A percentile compares a stretch with the other conserved stretches of the same genome.
These are phyloP conservation scores for Drosophila burlai DNA, from an alignment of 1,140 invertebrate species.

Conservation along the genomic window DNA sequence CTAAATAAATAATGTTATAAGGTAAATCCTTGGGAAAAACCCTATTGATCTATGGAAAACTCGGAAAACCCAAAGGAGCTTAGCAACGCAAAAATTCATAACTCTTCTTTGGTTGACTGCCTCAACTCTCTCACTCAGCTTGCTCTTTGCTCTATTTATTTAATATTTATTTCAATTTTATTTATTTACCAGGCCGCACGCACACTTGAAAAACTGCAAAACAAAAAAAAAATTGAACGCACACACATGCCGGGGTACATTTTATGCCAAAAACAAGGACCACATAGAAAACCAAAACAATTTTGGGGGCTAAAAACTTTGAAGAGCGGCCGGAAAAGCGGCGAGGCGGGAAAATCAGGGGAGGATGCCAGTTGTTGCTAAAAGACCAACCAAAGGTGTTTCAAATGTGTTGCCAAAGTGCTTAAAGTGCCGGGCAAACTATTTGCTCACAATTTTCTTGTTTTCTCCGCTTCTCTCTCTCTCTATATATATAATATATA, in stretches of 20 bases:
- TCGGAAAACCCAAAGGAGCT: constrained; percentile 4
- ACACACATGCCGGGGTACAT: constrained; percentile 8
- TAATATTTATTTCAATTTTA: constrained; percentile 82
- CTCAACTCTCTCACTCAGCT: neutral
- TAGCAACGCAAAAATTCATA: constrained; percentile 38
- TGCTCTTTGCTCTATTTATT: constrained; percentile 67
- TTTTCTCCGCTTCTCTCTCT: constrained; percentile 4
- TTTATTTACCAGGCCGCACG: constrained; percentile 64
- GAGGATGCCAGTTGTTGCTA: constrained; percentile 41
- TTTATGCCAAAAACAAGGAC: constrained; percentile 31
- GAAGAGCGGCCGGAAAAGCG: constrained; percentile 45
- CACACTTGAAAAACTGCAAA: constrained; percentile 26
- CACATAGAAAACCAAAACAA: constrained; percentile 30
- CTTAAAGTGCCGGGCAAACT: constrained; percentile 75
- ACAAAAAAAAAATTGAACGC: constrained; percentile 5
- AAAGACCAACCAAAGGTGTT: constrained; percentile 78
- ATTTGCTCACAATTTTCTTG: constrained; percentile 64
- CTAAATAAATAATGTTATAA: neutral
- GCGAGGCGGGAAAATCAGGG: neutral
- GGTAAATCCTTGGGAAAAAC: neutral
- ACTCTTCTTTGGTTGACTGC: constrained; percentile 56
- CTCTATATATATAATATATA: neutral
- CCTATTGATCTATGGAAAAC: constrained; percentile 16
- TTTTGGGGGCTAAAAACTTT: constrained; percentile 35
- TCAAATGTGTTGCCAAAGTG: constrained; percentile 74